A percentile compares a stretch with the other conserved stretches of the same genome.
Conservation (phyloP, 1,140 invertebrate species). For the Drosophila ogumai region DNA sequence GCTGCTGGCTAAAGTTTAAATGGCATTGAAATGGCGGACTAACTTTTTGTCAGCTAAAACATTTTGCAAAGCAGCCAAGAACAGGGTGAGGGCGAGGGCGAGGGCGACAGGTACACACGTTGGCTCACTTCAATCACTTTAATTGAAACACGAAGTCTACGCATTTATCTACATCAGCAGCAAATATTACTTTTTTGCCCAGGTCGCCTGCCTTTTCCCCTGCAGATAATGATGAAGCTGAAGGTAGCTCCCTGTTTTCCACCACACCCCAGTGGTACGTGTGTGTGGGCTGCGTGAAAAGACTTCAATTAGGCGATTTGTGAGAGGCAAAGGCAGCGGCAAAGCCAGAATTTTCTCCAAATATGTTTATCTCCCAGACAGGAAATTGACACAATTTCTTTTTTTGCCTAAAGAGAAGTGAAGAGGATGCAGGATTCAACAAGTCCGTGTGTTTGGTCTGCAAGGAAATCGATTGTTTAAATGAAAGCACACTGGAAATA, state of each 20-base stretch:
- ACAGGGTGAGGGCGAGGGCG: background rate
- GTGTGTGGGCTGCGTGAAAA: conserved; percentile 65
- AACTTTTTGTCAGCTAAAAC: conserved; percentile 72
- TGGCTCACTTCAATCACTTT: conserved; percentile 77
- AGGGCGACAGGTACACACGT: conserved; percentile 28
- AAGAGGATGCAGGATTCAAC: conserved; percentile 52
- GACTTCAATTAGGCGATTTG: conserved; percentile 79
- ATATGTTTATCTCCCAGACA: conserved; percentile 48
- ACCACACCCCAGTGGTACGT: conserved; percentile 12
- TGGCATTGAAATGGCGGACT: conserved; percentile 48
- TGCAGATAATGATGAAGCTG: conserved; percentile 54
- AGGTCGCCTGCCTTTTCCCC: conserved; percentile 1
- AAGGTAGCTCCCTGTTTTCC: conserved; percentile 2
- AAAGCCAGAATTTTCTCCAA: conserved; percentile 21
- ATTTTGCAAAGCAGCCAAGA: conserved; percentile 49
- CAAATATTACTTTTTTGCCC: conserved; percentile 75
- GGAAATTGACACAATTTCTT: conserved; percentile 59
- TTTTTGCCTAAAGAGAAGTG: background rate
- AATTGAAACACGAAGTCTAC: conserved; percentile 83
- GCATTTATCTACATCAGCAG: conserved; percentile 82
- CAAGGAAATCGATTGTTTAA: conserved; percentile 21
- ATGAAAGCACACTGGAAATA: conserved; percentile 26
- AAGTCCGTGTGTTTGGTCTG: conserved; percentile 33
- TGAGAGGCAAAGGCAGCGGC: conserved; percentile 13
- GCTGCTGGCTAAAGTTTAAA: conserved; percentile 64